These are phyloP conservation scores for Oplegnathus fasciatus DNA, from an alignment of 2,113 vertebrate genomes.

Conservation along the genomic window DNA sequence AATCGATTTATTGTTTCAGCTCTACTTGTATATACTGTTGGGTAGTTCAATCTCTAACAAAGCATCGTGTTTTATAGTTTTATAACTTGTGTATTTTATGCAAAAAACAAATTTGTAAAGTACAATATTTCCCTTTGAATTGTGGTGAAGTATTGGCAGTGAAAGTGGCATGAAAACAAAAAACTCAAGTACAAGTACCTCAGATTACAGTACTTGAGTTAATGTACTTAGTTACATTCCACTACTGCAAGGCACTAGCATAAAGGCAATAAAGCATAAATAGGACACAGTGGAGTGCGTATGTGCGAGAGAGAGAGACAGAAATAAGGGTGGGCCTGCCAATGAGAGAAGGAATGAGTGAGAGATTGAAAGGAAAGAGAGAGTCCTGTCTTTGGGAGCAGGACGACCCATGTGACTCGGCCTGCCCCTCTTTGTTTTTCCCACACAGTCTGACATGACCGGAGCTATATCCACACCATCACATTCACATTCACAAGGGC, in stretches of 20 bases:
- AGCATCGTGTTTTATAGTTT: no score
- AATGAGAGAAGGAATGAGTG: constrained; percentile 29
- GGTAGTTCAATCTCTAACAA: no score
- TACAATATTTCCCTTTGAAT: background rate
- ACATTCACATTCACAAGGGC: constrained; percentile 74
- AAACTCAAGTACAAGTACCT: background rate
- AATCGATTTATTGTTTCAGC: no score
- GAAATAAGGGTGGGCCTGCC: constrained; percentile 7
- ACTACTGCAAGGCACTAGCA: background rate
- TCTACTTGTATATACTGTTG: no score
- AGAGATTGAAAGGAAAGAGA: constrained; percentile 27
- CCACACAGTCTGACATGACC: constrained; percentile 87
- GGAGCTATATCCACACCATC: constrained; percentile 81
- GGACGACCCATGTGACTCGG: constrained; percentile 85
- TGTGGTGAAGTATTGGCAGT: no score
- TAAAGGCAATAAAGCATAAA: background rate
- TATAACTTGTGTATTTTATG: no score
- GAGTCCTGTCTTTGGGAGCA: constrained; percentile 84
- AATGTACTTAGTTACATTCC: background rate
- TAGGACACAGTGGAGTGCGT: background rate
- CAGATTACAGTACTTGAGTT: background rate
- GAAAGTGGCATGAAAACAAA: background rate
- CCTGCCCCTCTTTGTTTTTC: constrained; percentile 89
- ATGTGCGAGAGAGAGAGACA: background rate
- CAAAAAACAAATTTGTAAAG: no score